Conservation (phyloP, 2,113 vertebrate species). For the Dromaius novaehollandiae region DNA sequence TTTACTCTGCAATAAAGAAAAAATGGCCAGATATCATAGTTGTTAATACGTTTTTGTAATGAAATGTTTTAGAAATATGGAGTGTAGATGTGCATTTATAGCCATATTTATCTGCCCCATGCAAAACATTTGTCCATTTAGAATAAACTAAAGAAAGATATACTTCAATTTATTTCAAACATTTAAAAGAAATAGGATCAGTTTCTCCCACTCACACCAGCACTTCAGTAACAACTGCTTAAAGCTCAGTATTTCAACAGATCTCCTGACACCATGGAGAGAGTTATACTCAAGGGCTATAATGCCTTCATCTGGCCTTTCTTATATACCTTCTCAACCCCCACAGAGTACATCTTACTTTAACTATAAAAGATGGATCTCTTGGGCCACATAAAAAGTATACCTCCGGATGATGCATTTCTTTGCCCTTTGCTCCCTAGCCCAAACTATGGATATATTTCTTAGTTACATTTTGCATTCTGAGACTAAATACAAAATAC, state of each 20-base stretch:
- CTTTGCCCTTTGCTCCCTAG: background rate
- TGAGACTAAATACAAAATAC: background rate
- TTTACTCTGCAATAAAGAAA: background rate
- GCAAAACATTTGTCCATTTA: background rate
- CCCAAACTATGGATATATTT: background rate
- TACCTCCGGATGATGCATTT: background rate
- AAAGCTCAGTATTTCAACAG: background rate
- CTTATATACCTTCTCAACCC: background rate
- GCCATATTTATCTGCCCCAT: background rate
- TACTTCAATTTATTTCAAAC: background rate
- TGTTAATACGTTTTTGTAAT: background rate
- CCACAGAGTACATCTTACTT: background rate
- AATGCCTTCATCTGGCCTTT: background rate
- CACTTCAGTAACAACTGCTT: background rate
- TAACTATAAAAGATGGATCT: background rate
- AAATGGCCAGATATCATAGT: background rate
- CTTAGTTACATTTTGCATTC: background rate
- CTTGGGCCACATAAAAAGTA: background rate
- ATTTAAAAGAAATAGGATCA: background rate
- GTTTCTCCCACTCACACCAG: background rate
- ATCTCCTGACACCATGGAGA: background rate
- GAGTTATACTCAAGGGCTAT: background rate
- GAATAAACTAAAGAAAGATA: background rate
- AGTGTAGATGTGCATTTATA: background rate
- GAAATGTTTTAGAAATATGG: background rate